These are phyloP conservation scores for Sinotaia quadrata DNA, from an alignment of 2,888 invertebrate species.

Conservation along the genomic window DNA sequence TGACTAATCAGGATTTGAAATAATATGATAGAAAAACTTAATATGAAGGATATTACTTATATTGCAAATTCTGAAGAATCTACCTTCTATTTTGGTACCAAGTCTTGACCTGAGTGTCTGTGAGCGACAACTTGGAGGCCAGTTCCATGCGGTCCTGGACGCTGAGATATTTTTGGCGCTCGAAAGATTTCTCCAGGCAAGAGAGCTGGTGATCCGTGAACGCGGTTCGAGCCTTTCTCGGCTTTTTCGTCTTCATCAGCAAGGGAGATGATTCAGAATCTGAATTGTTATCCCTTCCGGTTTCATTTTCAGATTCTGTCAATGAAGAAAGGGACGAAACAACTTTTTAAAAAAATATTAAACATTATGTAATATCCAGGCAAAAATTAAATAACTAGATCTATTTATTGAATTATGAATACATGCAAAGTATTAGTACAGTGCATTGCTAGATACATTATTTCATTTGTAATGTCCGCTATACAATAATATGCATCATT, in stretches of 20 bases:
- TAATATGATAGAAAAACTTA: neutral
- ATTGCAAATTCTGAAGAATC: neutral
- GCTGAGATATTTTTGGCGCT: constrained; percentile 86
- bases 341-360: no score
- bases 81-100: constrained; percentile 32
- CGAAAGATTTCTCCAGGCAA: constrained; percentile 95
- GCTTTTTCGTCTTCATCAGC: constrained; percentile 80
- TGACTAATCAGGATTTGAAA: neutral
- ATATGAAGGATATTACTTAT: no score
- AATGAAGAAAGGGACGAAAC: no score
- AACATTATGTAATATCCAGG: no score
- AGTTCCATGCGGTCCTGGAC: constrained; percentile 95
- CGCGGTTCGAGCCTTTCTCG: constrained; percentile 95
- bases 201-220: constrained; percentile 96
- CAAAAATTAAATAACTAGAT: no score
- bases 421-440: no score
- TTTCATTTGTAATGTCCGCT: no score
- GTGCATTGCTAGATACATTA: no score
- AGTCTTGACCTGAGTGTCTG: constrained; percentile 99
- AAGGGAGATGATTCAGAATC: neutral
- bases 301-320: no score
- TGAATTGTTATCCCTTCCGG: neutral
- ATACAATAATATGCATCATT: no score
- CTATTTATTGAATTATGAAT: no score
- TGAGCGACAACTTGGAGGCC: constrained; percentile 91